A percentile compares a stretch with the other conserved stretches of the same genome.
Conservation (phyloP, 1,140 invertebrate genomes). For the Hyposmocoma kahamanoa region DNA sequence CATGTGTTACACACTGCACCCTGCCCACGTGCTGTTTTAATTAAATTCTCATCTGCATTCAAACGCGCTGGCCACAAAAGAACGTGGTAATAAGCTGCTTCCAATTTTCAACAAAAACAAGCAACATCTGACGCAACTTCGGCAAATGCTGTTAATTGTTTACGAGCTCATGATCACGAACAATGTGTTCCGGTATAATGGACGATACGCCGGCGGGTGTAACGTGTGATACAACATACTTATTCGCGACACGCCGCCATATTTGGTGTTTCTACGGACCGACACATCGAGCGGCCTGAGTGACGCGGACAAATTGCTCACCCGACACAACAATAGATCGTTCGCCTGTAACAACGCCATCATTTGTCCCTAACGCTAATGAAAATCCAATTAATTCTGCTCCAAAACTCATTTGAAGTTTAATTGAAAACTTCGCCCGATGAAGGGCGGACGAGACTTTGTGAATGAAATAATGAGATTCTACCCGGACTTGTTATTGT, state of each 20-base stretch:
- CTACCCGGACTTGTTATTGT: conserved; percentile 59
- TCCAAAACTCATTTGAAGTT: conserved; percentile 69
- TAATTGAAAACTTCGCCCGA: conserved; percentile 65
- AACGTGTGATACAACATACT: neutral
- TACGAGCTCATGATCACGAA: conserved; percentile 34
- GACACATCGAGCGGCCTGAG: neutral
- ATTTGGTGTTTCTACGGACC: neutral
- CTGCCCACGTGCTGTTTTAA: no score
- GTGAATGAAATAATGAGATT: conserved; percentile 67
- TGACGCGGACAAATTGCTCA: conserved; percentile 22
- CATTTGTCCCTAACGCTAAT: conserved; percentile 68
- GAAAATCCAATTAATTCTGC: conserved; percentile 70
- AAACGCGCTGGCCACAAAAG: neutral
- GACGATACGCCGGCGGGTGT: neutral
- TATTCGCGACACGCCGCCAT: neutral
- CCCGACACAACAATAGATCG: conserved; percentile 53
- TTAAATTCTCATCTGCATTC: neutral
- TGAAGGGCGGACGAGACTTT: conserved; percentile 47
- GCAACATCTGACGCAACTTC: conserved; percentile 18
- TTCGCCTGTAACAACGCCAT: conserved; percentile 59
- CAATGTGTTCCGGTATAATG: conserved; percentile 39
- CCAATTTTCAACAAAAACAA: conserved; percentile 15
- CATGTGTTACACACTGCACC: no score
- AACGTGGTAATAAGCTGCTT: neutral
- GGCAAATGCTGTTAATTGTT: conserved; percentile 33